phyloP scores from a whole-genome alignment of 2,888 invertebrate genomes.

The Allolobophora icterica region DNA sequence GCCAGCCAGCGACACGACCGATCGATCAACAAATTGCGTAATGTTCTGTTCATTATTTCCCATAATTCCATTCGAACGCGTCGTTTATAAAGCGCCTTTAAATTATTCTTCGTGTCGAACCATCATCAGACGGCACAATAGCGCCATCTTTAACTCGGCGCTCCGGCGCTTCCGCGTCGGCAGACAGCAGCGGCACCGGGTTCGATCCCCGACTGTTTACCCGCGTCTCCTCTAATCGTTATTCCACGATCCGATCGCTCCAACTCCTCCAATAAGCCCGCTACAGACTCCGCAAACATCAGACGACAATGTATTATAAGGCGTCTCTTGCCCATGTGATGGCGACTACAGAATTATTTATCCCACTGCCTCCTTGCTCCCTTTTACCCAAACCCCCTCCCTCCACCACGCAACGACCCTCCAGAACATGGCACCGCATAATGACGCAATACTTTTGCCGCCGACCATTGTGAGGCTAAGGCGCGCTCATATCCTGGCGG shows the following conservation, averaged over 20 bases:
- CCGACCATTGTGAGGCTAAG: background rate
- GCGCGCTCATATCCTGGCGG: conserved; percentile 18
- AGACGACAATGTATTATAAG: conserved; percentile 17
- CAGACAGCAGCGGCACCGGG: background rate
- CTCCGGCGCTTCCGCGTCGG: background rate
- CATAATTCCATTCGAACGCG: background rate
- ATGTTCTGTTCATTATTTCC: background rate
- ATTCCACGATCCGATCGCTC: background rate
- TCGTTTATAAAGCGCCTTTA: conserved; percentile 14
- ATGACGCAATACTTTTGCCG: background rate
- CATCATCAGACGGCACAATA: background rate
- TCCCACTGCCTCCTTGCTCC: background rate
- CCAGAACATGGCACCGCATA: conserved; percentile 18
- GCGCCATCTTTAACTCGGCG: background rate
- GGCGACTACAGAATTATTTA: background rate
- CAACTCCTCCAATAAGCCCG: background rate
- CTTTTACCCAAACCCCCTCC: background rate
- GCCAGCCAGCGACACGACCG: too few relatives aligned
- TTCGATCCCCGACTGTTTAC: background rate
- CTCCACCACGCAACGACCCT: background rate
- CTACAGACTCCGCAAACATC: background rate
- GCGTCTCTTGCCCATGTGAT: background rate
- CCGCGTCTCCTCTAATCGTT: background rate
- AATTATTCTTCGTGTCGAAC: background rate
- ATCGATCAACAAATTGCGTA: too few relatives aligned